These are phyloP conservation scores for Hippoglossus hippoglossus DNA, from an alignment of 2,797 vertebrate species.

Conservation along the genomic window DNA sequence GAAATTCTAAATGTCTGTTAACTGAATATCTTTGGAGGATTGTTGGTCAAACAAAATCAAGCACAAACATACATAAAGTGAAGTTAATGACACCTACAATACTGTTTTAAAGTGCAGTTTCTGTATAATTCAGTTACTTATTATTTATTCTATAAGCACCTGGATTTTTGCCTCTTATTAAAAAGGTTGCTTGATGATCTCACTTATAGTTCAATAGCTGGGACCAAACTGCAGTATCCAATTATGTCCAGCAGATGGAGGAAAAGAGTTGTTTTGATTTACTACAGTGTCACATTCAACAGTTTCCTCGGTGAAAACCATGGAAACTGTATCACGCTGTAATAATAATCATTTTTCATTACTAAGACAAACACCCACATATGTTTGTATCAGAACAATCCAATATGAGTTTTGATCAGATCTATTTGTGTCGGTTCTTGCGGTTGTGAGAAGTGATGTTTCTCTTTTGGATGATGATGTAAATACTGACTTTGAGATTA, in stretches of 20 bases:
- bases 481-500: too few species aligned
- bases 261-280: conserved; percentile 26
- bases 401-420: too few species aligned
- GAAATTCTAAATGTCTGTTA: not conserved
- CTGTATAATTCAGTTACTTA: not conserved
- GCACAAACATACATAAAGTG: not conserved
- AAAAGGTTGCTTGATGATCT: not conserved
- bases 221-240: conserved; percentile 8
- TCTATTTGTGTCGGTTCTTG: too few species aligned
- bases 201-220: not conserved
- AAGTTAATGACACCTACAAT: not conserved
- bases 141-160: not conserved
- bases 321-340: not conserved
- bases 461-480: too few species aligned
- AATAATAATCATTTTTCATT: not conserved
- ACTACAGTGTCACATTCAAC: not conserved
- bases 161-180: not conserved
- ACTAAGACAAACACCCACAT: too few species aligned
- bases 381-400: too few species aligned
- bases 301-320: not conserved
- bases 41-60: too few species aligned
- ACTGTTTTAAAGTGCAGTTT: not conserved
- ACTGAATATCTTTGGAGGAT: not conserved
- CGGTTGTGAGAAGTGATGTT: too few species aligned
- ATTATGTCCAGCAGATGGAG: conserved; percentile 57